A percentile compares a stretch with the other conserved stretches of the same genome.
phyloP scores from a whole-genome alignment of 2,888 invertebrate genomes.

The Caenorhabditis zanzibari region DNA sequence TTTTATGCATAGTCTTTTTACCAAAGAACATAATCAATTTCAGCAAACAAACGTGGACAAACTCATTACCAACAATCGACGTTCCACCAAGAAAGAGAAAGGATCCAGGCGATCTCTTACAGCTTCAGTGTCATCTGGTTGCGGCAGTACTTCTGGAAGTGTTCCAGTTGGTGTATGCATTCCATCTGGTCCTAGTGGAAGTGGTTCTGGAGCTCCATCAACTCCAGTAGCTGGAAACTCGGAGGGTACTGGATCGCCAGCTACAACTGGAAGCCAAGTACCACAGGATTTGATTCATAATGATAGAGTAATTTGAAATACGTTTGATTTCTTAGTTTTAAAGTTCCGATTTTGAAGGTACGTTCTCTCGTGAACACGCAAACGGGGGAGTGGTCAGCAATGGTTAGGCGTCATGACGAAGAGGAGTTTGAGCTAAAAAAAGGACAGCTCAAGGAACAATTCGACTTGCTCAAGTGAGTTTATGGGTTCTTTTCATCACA shows the following conservation, averaged over 20 bases:
- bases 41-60: conserved; percentile 83
- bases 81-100: conserved; percentile 79
- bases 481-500: no score
- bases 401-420: conserved; percentile 89
- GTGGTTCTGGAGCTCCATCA: conserved; percentile 36
- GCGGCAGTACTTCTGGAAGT: conserved; percentile 51
- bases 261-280: conserved; percentile 56
- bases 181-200: conserved; percentile 17
- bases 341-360: conserved; percentile 80
- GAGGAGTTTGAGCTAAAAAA: conserved; percentile 90
- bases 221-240: conserved; percentile 50
- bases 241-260: conserved; percentile 62
- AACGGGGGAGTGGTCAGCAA: conserved; percentile 94
- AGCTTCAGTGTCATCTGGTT: conserved; percentile 62
- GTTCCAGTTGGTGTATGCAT: conserved; percentile 52
- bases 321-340: not conserved
- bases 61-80: conserved; percentile 78
- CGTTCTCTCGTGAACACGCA: conserved; percentile 91
- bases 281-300: conserved; percentile 61
- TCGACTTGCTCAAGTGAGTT: conserved; percentile 85
- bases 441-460: conserved; percentile 87
- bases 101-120: conserved; percentile 67
- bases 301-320: conserved; percentile 43
- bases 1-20: not conserved
- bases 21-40: conserved; percentile 30